These are phyloP conservation scores for Euphonia xanthogaster DNA, from an alignment of 2,797 vertebrate species.

Conservation along the genomic window DNA sequence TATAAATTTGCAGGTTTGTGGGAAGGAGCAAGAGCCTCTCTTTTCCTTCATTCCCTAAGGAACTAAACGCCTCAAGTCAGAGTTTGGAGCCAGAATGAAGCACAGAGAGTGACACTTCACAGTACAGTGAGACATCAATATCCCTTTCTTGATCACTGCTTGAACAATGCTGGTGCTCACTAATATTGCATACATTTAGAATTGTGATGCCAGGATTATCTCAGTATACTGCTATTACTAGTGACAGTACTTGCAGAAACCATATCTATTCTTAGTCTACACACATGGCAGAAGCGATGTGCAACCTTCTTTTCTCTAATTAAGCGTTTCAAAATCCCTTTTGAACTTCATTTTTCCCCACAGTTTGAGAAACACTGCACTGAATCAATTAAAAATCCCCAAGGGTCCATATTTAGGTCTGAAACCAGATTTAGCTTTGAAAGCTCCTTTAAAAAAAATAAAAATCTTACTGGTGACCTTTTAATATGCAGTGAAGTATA, in stretches of 20 bases:
- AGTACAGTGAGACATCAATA: background rate
- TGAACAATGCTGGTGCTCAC: background rate
- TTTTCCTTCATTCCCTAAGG: background rate
- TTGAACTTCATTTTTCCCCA: background rate
- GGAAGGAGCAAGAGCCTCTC: background rate
- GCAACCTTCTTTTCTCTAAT: constrained; percentile 7
- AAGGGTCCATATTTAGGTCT: background rate
- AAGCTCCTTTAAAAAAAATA: background rate
- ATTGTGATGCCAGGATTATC: background rate
- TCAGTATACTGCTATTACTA: background rate
- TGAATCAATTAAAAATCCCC: background rate
- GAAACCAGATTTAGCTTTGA: background rate
- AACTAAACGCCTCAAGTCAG: background rate
- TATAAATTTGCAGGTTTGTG: background rate
- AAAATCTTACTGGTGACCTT: background rate
- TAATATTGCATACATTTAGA: background rate
- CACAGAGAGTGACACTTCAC: fast-evolving
- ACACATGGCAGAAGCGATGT: background rate
- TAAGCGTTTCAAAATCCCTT: background rate
- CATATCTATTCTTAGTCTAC: constrained; percentile 19
- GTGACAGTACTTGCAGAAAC: constrained; percentile 10
- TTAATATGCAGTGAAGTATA: background rate
- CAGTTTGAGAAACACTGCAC: background rate
- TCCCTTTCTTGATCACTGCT: background rate
- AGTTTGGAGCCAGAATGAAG: background rate